Evolutionary conservation across 1,140 invertebrate genomes (phyloP), one percentile per base, ranked within the genome.

Genomic region (Chironomus tepperi): DNA sequence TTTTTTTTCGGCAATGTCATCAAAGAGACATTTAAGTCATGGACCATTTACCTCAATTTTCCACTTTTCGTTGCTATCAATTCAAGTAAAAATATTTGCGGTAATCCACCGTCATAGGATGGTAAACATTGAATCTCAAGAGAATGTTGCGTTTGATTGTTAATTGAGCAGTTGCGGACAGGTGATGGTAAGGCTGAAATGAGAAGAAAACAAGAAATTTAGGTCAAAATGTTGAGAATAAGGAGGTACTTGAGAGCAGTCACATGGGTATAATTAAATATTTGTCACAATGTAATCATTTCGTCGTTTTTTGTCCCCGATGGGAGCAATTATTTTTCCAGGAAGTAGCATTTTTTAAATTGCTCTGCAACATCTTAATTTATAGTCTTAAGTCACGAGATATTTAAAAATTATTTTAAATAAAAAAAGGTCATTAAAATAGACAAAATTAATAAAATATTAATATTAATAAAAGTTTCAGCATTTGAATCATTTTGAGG

Each of bases 131-230:
- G 42, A 43, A 73, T 43, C 77, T 91, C 89, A 65, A 93, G 88
- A 74, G 88, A 90, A 76, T 85, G 88, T 77, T 87, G 87, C 2
- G 90, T 91, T 78, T 90, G 88, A 80, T 91, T 92, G 42, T 86
- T 87, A 74, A 91, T 83, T 16, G 87, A 88, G 79, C 90, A 92
- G 81, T 91, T 92, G 75, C 85, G 86, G 34, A 91, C 89, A 24
- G 88, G 85, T 78, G 88, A 89, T 73, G 90, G 90, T 81, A 89
- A 87, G 24, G 88, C 89, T 90, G 81, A 75, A 34, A 74, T 42
- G 24, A 42, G 10, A 18, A 3, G 16, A 3, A 72, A 72, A 72
- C 3, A 16, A 16, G 16, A 72, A 34, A 34, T 34, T 34, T 5
- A 34, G 24, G 24, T 34, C 24, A 34, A 34, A 34, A 34, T n/a